Evolutionary conservation across 2,797 vertebrate genomes (phyloP).

Genomic region (Cyprinella venusta): DNA sequence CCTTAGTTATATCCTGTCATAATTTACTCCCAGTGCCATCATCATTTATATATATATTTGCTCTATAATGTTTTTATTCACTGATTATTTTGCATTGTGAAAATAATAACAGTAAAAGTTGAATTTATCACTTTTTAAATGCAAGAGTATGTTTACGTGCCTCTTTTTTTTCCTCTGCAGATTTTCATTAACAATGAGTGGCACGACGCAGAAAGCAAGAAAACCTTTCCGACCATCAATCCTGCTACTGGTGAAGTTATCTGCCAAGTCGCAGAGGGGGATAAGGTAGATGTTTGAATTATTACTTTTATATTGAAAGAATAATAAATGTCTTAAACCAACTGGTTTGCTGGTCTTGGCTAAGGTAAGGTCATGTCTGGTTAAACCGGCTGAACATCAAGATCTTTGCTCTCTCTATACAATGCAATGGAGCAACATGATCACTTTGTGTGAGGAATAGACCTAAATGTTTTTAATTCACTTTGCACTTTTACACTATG

Average conservation of each 20-base stretch:
- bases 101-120: not conserved
- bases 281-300: slow-evolving; percentile 76
- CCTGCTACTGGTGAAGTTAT: slow-evolving; percentile 92
- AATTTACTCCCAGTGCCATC: not conserved
- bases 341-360: not conserved
- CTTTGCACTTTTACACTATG: too few species aligned
- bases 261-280: slow-evolving; percentile 91
- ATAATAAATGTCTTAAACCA: not conserved
- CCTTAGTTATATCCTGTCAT: not conserved
- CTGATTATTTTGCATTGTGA: not conserved
- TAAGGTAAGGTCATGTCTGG: not conserved
- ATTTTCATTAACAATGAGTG: slow-evolving; percentile 97
- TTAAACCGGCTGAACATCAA: not conserved
- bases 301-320: not conserved
- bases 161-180: slow-evolving; percentile 69
- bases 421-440: not conserved
- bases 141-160: not conserved
- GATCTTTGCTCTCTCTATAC: not conserved
- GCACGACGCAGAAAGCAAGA: slow-evolving; percentile 88
- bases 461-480: not conserved
- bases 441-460: not conserved
- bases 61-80: not conserved
- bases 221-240: slow-evolving; percentile 89
- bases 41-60: too few species aligned
- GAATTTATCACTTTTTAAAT: not conserved